A percentile compares a stretch with the other conserved stretches of the same genome.
These are phyloP conservation scores for Chloroclystis v-ata DNA, from an alignment of 2,888 invertebrate genomes.

Conservation along the genomic window DNA sequence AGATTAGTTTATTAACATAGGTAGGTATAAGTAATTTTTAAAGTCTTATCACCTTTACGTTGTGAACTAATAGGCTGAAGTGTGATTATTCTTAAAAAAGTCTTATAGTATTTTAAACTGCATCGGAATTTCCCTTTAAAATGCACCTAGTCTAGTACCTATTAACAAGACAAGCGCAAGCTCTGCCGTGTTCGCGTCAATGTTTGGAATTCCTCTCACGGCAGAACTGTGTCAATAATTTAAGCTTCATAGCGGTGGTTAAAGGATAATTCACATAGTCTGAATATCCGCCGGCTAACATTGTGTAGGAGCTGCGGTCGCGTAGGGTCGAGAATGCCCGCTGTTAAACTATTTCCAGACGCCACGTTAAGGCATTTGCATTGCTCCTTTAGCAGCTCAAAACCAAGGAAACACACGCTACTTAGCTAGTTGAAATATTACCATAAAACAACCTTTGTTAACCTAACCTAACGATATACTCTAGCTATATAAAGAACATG, in stretches of 20 bases:
- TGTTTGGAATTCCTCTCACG: constrained; percentile 37
- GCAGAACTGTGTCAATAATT: constrained; percentile 49
- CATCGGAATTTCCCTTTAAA: background rate
- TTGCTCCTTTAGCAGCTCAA: constrained; percentile 26
- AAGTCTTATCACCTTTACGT: too few relatives aligned
- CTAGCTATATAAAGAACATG: background rate
- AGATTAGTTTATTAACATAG: background rate
- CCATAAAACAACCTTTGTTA: background rate
- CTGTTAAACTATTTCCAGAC: constrained; percentile 52
- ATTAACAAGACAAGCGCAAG: background rate
- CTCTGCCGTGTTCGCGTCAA: constrained; percentile 6
- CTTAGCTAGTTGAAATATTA: constrained; percentile 5
- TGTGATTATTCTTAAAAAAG: too few relatives aligned
- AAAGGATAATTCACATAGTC: constrained; percentile 57
- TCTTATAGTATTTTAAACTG: too few relatives aligned
- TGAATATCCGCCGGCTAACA: constrained; percentile 49
- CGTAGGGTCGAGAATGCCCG: constrained; percentile 42
- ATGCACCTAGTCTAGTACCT: background rate
- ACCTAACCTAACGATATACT: background rate
- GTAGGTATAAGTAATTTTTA: background rate
- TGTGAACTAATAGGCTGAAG: too few relatives aligned
- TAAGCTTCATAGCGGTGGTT: constrained; percentile 48
- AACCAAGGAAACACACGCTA: constrained; percentile 6
- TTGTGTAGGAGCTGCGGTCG: constrained; percentile 40
- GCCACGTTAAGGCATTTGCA: constrained; percentile 34